A percentile compares a stretch with the other conserved stretches of the same genome.
phyloP scores from a whole-genome alignment of 2,888 invertebrate species.

The Sphecodes monilicornis region DNA sequence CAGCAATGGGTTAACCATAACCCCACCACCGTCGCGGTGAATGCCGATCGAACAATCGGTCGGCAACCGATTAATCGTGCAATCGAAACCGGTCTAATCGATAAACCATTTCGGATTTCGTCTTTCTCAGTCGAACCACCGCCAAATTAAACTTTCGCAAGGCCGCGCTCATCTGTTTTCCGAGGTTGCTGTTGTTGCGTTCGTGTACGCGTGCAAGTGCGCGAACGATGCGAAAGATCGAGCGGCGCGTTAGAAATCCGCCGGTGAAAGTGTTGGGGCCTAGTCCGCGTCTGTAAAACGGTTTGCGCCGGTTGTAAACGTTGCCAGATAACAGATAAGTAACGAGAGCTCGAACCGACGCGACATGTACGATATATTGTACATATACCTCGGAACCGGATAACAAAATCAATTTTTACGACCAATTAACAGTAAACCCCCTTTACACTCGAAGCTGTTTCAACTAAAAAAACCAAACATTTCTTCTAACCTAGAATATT shows the following conservation, averaged over 20 bases:
- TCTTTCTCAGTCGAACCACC: background rate
- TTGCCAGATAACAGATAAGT: background rate
- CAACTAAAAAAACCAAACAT: too few species aligned
- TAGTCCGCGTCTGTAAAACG: background rate
- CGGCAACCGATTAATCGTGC: conserved; percentile 17
- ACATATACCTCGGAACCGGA: background rate
- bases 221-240: conserved; percentile 68
- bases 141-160: conserved; percentile 6
- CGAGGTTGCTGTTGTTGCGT: conserved; percentile 26
- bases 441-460: too few species aligned
- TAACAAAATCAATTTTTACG: background rate
- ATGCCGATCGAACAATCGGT: conserved; percentile 20
- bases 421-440: too few species aligned
- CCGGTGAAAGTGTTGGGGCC: conserved; percentile 78
- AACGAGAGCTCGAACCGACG: background rate
- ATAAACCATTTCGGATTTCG: conserved; percentile 21
- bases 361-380: background rate
- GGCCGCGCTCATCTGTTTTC: background rate
- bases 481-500: too few species aligned
- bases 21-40: background rate
- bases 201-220: conserved; percentile 39
- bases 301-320: background rate
- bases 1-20: background rate
- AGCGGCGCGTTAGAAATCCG: conserved; percentile 78
- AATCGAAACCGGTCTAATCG: conserved; percentile 24